Percentiles rank a stretch among this genome's conserved stretches.
Evolutionary conservation across 1,140 invertebrate species (phyloP).

Genomic region (Rhopalosiphum maidis): DNA sequence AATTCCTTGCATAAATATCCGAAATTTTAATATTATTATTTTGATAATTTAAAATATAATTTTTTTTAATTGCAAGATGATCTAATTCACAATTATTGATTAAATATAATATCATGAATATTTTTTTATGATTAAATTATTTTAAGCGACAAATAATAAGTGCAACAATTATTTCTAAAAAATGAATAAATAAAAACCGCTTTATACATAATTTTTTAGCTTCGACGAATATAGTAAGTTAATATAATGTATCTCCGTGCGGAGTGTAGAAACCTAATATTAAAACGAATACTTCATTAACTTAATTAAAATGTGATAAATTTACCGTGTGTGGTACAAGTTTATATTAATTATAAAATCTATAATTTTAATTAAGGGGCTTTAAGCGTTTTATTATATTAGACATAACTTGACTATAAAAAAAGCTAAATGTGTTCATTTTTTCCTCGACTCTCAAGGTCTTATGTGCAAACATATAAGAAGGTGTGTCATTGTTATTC

Average conservation of each 20-base stretch:
- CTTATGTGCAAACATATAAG: background rate
- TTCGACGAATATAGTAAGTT: background rate
- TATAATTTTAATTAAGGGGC: background rate
- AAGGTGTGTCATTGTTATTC: background rate
- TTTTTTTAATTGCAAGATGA: no score
- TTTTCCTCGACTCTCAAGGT: background rate
- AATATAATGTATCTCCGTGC: background rate
- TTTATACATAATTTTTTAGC: background rate
- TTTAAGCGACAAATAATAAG: no score
- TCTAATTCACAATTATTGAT: no score
- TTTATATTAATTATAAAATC: slow-evolving; percentile 5
- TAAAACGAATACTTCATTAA: background rate
- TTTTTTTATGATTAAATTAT: no score
- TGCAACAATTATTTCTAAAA: no score
- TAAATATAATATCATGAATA: no score
- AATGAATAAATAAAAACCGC: no score
- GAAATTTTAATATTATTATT: no score
- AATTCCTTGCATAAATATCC: no score
- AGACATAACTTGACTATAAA: background rate
- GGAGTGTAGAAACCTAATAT: background rate
- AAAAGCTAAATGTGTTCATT: background rate
- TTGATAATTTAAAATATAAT: no score
- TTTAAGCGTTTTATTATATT: background rate
- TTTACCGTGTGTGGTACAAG: background rate
- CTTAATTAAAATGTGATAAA: background rate